These are phyloP conservation scores for Phoebastria nigripes DNA, from an alignment of 2,797 vertebrate genomes.

Conservation along the genomic window DNA sequence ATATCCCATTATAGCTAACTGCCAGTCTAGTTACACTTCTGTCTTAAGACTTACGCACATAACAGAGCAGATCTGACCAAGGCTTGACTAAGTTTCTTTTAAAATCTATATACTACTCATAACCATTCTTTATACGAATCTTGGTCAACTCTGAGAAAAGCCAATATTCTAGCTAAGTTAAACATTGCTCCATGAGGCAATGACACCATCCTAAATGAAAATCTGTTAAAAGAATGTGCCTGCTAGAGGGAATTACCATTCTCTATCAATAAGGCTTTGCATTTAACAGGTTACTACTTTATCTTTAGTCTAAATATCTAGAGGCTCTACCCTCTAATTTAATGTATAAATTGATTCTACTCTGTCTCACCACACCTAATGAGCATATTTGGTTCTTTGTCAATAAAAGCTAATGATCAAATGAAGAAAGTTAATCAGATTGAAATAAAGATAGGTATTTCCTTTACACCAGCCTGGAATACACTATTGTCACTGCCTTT, in stretches of 20 bases:
- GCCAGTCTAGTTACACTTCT: not conserved
- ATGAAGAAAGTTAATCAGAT: constrained; percentile 56
- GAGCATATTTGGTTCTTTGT: constrained; percentile 46
- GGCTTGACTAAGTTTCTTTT: not conserved
- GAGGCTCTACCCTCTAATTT: constrained; percentile 32
- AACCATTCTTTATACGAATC: not conserved
- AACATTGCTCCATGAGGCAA: not conserved
- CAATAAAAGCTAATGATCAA: constrained; percentile 59
- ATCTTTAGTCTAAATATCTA: constrained; percentile 32
- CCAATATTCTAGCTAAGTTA: not conserved
- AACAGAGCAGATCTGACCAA: not conserved
- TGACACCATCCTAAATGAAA: not conserved
- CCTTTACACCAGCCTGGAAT: constrained; percentile 33
- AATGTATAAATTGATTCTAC: constrained; percentile 47
- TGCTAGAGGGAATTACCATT: not conserved
- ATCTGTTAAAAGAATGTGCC: not conserved
- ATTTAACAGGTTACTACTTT: constrained; percentile 34
- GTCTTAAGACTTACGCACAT: not conserved
- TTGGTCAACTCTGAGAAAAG: not conserved
- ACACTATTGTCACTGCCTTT: not conserved
- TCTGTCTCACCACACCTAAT: constrained; percentile 22
- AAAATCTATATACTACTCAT: not conserved
- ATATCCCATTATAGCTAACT: not conserved
- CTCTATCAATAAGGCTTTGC: not conserved
- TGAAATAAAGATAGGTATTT: constrained; percentile 65